phyloP scores from a whole-genome alignment of 2,797 vertebrate species.

The Thaleichthys pacificus region DNA sequence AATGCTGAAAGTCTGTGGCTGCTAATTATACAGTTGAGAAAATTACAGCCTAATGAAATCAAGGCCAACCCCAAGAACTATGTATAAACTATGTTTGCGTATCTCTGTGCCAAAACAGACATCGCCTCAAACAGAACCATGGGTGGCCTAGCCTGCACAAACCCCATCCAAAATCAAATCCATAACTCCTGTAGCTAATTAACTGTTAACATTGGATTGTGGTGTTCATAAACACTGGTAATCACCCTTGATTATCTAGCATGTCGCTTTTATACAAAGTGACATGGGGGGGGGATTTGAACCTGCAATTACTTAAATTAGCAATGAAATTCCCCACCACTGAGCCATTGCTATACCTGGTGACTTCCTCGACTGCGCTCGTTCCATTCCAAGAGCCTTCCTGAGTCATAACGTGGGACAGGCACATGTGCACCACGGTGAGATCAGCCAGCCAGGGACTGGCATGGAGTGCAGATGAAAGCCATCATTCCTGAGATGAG shows the following conservation, averaged over 20 bases:
- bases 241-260: background rate
- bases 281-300: too few species aligned
- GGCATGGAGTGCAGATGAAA: background rate
- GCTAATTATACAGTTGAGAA: constrained; percentile 1
- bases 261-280: too few species aligned
- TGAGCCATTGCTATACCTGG: background rate
- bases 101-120: background rate
- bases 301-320: too few species aligned
- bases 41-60: background rate
- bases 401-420: background rate
- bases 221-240: background rate
- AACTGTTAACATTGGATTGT: background rate
- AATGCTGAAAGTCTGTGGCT: background rate
- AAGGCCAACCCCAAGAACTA: background rate
- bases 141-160: background rate
- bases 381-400: background rate
- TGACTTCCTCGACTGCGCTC: too few species aligned
- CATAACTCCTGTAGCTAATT: background rate
- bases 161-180: background rate
- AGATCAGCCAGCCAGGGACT: background rate
- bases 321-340: background rate
- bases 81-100: background rate
- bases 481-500: background rate
- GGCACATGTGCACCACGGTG: background rate
- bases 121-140: background rate